Base-by-base conservation (phyloP, 2,888 invertebrate genomes). In the Drosophila crucigera region DNA sequence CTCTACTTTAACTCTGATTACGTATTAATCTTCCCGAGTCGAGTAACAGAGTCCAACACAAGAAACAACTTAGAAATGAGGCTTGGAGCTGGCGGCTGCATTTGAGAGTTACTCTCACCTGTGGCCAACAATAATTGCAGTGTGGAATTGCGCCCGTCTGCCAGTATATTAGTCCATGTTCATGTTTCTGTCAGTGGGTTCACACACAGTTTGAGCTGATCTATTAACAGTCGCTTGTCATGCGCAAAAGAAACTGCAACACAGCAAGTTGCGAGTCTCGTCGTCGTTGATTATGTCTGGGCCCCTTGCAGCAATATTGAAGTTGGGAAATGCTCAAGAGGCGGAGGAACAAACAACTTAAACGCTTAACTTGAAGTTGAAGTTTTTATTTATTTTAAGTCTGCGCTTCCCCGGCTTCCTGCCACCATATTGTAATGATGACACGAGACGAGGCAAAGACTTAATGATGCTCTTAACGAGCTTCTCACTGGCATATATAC, bases 301-400 rank as follows among this genome's bases (percentile, higher is more conserved):
- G 83, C 68, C 65, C 52, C 83, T 70, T 76, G 84, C 86, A 83
- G 83, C 84, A 89, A 66, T 87, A 88, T 87, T 87, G 89, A 82
- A 83, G 86, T 68, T 85, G 82, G 78, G 78, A 83, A 78, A 83
- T 87, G 80, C 84, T 76, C 80, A 75, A 83, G 79, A 81, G 77
- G 73, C 80, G 74, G 79, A 83, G 88, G 88, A 87, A 84, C 90
- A 87, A 89, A 87, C 88, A 87, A 84, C 88, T 87, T 84, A 84
- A 89, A 73, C 87, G 87, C 81, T 89, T 76, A 79, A 82, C 82
- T 82, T 82, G 65, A 86, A 78, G 82, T 76, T 86, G 82, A 87
- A 77, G 87, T 89, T 86, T 89, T 89, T 89, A 86, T 85, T 85
- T 85, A 89, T 85, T 89, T 85, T 82, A 80, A 81, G 82, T 85